Evolutionary conservation across 1,140 invertebrate species (phyloP).

Genomic region (Brachystomella parvula): DNA sequence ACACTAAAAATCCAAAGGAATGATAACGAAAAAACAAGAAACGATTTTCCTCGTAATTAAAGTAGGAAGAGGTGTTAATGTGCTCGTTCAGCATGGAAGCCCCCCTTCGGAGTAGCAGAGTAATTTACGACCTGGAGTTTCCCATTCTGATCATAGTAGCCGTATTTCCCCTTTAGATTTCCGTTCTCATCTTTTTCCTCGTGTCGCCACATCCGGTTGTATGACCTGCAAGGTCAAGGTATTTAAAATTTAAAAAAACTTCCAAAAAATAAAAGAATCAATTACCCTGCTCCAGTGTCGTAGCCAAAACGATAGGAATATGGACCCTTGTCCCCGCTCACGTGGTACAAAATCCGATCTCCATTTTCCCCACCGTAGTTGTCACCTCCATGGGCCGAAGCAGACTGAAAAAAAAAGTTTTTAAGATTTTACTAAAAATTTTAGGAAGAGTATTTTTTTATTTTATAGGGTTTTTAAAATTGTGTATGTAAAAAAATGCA

Average conservation of each 20-base stretch:
- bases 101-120: constrained; percentile 46
- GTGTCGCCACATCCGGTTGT: constrained; percentile 70
- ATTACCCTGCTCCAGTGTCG: constrained; percentile 75
- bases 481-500: neutral
- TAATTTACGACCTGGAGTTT: constrained; percentile 72
- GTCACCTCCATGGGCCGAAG: constrained; percentile 18
- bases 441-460: neutral
- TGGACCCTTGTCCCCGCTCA: constrained; percentile 53
- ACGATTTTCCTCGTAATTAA: too few species aligned
- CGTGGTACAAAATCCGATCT: constrained; percentile 47
- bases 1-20: neutral
- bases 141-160: constrained; percentile 67
- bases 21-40: neutral
- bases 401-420: constrained; percentile 16
- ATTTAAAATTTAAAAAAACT: neutral
- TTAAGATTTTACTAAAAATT: neutral
- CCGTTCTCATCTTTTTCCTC: constrained; percentile 70
- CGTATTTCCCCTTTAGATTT: constrained; percentile 70
- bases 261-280: constrained; percentile 26
- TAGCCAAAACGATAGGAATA: constrained; percentile 78
- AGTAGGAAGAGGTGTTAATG: constrained; percentile 7
- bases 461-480: neutral
- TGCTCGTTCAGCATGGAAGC: constrained; percentile 23
- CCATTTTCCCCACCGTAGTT: constrained; percentile 28
- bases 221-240: constrained; percentile 40